Evolutionary conservation across 2,113 vertebrate species (phyloP), one percentile per base, ranked within the genome.

Genomic region (Beaufortia kweichowensis): DNA sequence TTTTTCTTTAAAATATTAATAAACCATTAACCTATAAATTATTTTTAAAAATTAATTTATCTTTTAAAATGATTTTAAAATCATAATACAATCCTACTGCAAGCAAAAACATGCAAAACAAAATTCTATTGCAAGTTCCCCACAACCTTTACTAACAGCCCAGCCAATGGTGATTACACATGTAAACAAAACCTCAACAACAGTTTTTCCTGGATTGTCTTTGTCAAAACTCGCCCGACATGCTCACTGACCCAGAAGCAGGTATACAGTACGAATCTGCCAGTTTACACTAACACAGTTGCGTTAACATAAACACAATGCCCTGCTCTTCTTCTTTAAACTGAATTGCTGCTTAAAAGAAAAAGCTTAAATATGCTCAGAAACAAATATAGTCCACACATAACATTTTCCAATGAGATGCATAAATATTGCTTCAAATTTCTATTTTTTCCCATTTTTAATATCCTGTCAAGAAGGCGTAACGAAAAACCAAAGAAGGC

Each of bases 331-430:
- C 29, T 39, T 74, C 48, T 62, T 59, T 53, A 75, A 78, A 66
- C 77, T 75, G 39, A 62, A 66, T 28, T 71, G 41, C 41, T 24
- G 91, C 92, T 93, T 92, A 90, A 92, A 92, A n/a, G n/a, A 92
- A 91, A 93, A 46, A 35, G 33, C 33, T 35, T 35, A 35, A 12
- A 14, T 92, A 92, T 90, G n/a, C 63, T 28, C 17, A 59, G 60
- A n/a, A n/a, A n/a, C n/a, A n/a, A n/a, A n/a, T n/a, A 57, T 15
- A 56, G 70, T 76, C 71, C 59, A 33, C 33, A 61, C 66, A 75
- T 24, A 77, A 70, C 63, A 74, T 78, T 81, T 81, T 61, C 53
- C 55, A 56, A 28, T 8, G 24, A 75, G 68, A 83, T 53, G 61
- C 48, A 69, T 66, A 63, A 55, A 64, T 71, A 46, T 75, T 64